Evolutionary conservation across 2,888 invertebrate species (phyloP).

Genomic region (Trachelus iudaicus): DNA sequence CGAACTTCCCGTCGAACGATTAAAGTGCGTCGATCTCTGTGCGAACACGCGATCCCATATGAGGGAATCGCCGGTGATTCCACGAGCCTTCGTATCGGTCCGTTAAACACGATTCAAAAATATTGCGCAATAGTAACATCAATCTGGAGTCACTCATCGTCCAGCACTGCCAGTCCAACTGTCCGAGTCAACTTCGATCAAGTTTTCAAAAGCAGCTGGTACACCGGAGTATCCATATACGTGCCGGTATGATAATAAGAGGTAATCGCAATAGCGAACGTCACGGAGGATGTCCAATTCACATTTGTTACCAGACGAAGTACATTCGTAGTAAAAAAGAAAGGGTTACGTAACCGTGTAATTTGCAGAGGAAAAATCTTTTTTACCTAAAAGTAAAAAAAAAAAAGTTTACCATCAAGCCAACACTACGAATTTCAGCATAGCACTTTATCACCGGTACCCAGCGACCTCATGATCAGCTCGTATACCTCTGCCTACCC

Average conservation of each 20-base stretch:
- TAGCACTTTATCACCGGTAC: background rate
- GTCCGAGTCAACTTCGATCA: background rate
- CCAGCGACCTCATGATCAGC: background rate
- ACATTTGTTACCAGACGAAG: background rate
- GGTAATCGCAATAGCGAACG: background rate
- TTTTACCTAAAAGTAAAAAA: background rate
- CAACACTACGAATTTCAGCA: background rate
- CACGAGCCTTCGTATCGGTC: background rate
- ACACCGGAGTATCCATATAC: background rate
- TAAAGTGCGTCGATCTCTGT: background rate
- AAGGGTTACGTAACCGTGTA: background rate
- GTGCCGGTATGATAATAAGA: background rate
- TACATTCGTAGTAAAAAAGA: background rate
- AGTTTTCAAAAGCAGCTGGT: background rate
- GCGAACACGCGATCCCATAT: background rate
- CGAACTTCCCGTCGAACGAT: background rate
- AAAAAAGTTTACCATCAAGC: background rate
- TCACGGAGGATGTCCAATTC: background rate
- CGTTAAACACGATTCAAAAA: background rate
- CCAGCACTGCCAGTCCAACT: background rate
- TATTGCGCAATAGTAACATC: background rate
- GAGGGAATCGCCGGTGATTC: background rate
- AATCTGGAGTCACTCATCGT: background rate
- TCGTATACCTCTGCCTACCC: background rate
- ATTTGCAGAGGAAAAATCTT: background rate